Conservation (phyloP, 2,888 invertebrate genomes). For the Heterodera filipjevi region DNA sequence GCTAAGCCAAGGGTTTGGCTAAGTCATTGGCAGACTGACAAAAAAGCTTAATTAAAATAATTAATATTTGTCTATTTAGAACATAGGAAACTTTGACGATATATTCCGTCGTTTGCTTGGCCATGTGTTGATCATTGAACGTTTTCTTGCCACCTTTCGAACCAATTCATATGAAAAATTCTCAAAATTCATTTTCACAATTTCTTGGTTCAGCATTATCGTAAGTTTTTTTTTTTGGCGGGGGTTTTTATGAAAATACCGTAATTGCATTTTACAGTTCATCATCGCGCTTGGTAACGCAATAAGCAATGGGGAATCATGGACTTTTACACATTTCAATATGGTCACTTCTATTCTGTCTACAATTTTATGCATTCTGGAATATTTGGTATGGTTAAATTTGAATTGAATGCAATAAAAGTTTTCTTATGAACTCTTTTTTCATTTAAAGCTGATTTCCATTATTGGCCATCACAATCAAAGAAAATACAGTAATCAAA, state of each 20-base stretch:
- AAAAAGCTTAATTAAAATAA: neutral
- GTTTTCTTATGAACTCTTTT: neutral
- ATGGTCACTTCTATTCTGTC: neutral
- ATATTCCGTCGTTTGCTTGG: neutral
- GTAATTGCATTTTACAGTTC: no score
- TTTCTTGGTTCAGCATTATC: conserved; percentile 1
- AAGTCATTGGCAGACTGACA: no score
- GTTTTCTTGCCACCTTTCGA: neutral
- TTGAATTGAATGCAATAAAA: neutral
- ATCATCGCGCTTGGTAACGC: neutral
- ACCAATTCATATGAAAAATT: neutral
- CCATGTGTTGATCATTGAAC: neutral
- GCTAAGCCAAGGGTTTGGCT: no score
- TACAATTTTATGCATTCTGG: no score
- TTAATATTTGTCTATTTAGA: neutral
- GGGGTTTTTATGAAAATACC: no score
- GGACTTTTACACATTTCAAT: neutral
- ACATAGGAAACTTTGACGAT: neutral
- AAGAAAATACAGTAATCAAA: neutral
- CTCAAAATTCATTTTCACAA: neutral
- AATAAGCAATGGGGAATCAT: neutral
- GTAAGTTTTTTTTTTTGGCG: no score
- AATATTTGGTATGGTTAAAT: no score
- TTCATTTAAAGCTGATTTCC: neutral
- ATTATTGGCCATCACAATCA: neutral